phyloP scores from a whole-genome alignment of 2,888 invertebrate species.

The Limenitis camilla region DNA sequence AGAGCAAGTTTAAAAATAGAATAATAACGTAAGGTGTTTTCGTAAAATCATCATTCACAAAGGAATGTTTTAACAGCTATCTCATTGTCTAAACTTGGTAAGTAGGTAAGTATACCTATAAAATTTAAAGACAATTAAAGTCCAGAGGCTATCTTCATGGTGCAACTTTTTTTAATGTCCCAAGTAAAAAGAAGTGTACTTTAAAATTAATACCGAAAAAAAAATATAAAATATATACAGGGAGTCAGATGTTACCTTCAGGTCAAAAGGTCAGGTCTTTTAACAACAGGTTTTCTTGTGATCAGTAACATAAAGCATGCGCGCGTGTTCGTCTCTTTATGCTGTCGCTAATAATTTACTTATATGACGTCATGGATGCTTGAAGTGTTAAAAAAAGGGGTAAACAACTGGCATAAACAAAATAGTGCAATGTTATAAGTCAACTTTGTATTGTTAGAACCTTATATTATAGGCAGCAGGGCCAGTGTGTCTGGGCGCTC shows the following conservation, averaged over 20 bases:
- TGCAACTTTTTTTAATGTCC: too few relatives aligned
- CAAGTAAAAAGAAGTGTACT: too few relatives aligned
- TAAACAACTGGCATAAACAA: slow-evolving; percentile 35
- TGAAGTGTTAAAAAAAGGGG: slow-evolving; percentile 39
- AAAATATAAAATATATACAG: background rate
- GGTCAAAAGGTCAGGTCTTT: slow-evolving; percentile 35
- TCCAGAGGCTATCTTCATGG: too few relatives aligned
- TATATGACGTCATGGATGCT: slow-evolving; percentile 44
- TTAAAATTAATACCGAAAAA: too few relatives aligned
- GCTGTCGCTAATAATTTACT: slow-evolving; percentile 56
- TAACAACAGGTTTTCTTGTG: slow-evolving; percentile 35
- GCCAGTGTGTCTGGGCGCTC: too few relatives aligned
- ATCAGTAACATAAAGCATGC: slow-evolving; percentile 44
- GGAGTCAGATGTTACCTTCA: slow-evolving; percentile 7
- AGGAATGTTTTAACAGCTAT: too few relatives aligned
- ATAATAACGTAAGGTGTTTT: too few relatives aligned
- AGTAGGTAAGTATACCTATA: too few relatives aligned
- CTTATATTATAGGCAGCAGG: too few relatives aligned
- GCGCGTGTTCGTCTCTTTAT: slow-evolving; percentile 63
- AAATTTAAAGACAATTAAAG: too few relatives aligned
- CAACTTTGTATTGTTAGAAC: background rate
- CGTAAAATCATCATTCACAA: too few relatives aligned
- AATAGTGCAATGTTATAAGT: slow-evolving; percentile 32
- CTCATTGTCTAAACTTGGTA: too few relatives aligned
- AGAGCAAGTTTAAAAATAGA: slow-evolving; percentile 26